phyloP scores from a whole-genome alignment of 2,888 invertebrate species.

The Agrotis clavis region DNA sequence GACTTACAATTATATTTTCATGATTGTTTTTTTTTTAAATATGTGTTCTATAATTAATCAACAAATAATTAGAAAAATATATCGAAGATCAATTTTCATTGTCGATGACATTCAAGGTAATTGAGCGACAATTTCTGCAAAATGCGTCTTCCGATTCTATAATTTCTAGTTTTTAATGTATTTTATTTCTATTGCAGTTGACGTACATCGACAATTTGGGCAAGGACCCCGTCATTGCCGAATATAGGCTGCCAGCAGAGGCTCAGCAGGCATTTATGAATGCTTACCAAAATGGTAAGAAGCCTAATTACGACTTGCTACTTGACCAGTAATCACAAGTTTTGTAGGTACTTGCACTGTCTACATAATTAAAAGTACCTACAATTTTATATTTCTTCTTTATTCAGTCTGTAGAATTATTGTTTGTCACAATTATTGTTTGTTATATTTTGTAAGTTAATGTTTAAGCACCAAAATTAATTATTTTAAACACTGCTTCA shows the following conservation, averaged over 20 bases:
- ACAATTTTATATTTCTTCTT: not conserved
- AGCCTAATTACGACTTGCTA: constrained; percentile 76
- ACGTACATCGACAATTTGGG: constrained; percentile 92
- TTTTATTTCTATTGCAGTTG: constrained; percentile 86
- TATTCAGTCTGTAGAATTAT: not conserved
- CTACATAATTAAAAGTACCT: not conserved
- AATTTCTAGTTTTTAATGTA: not conserved
- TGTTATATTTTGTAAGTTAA: constrained; percentile 25
- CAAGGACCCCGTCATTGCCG: constrained; percentile 92
- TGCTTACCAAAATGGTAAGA: constrained; percentile 66
- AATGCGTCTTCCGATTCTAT: no score
- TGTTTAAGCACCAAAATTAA: constrained; percentile 3
- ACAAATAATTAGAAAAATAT: no score
- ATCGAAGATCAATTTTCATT: no score
- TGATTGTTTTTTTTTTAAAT: no score
- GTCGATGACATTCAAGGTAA: no score
- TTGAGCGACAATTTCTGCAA: no score
- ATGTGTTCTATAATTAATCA: no score
- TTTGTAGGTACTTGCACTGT: not conserved
- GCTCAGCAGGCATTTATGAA: constrained; percentile 90
- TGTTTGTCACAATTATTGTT: not conserved
- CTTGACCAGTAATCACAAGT: constrained; percentile 55
- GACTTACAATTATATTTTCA: no score
- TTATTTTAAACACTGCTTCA: constrained; percentile 4
- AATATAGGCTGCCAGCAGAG: constrained; percentile 91